Conservation (phyloP, 2,113 vertebrate genomes). For the Vombatus ursinus region DNA sequence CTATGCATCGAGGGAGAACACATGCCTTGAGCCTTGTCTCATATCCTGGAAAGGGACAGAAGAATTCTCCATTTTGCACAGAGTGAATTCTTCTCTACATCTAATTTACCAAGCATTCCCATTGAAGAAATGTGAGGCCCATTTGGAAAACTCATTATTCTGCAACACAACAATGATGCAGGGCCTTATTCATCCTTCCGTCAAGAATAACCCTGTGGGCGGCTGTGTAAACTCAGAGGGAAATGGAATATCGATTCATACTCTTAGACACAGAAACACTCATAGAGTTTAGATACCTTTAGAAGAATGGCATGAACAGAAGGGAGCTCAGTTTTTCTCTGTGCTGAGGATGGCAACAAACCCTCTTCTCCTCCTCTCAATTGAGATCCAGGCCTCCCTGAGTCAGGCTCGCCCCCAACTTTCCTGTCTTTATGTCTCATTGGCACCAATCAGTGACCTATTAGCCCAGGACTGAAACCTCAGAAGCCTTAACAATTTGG, state of each 20-base stretch:
- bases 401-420: background rate
- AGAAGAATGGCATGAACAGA: background rate
- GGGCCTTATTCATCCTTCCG: conserved; percentile 53
- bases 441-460: background rate
- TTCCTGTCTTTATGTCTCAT: background rate
- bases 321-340: background rate
- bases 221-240: conserved; percentile 65
- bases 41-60: background rate
- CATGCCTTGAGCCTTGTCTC: background rate
- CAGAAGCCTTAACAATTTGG: background rate
- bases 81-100: background rate
- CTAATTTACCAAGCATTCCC: background rate
- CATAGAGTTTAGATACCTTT: background rate
- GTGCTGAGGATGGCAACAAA: background rate
- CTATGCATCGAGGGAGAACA: background rate
- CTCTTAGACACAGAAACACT: background rate
- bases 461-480: background rate
- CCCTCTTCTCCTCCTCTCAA: background rate
- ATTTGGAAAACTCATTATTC: conserved; percentile 63
- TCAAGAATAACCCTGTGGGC: conserved; percentile 67
- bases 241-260: conserved; percentile 72
- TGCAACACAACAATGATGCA: background rate
- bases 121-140: background rate
- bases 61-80: background rate
- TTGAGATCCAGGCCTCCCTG: background rate